These are phyloP conservation scores for Turdus rufiventris DNA, from an alignment of 2,113 vertebrate species.

Conservation along the genomic window DNA sequence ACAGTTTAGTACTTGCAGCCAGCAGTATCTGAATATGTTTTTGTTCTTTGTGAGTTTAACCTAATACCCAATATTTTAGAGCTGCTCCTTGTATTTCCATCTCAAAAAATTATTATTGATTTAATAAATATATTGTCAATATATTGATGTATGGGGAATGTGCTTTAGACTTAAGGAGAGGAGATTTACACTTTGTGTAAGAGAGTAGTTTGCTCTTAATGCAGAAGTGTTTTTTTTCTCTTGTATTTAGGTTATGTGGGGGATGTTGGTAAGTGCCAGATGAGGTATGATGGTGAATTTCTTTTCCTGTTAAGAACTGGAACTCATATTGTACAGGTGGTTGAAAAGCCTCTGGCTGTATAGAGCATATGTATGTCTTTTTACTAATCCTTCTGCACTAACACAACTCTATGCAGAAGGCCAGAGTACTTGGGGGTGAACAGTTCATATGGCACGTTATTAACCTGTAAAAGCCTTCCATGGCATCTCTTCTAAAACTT, in stretches of 20 bases:
- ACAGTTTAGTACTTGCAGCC: background rate
- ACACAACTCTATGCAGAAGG: background rate
- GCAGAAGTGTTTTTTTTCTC: background rate
- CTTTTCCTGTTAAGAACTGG: background rate
- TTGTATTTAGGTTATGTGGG: background rate
- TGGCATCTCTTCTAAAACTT: background rate
- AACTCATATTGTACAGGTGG: background rate
- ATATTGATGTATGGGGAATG: no score
- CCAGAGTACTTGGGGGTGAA: accelerated
- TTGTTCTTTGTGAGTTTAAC: background rate
- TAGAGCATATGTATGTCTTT: accelerated
- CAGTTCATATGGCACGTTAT: background rate
- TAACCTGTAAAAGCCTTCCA: background rate
- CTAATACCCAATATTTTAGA: background rate
- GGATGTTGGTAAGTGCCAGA: background rate
- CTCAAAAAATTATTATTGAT: background rate
- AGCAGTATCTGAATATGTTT: background rate
- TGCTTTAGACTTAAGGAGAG: background rate
- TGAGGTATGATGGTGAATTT: background rate
- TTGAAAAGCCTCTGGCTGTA: background rate
- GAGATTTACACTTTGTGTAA: background rate
- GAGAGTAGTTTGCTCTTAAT: background rate
- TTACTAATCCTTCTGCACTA: background rate
- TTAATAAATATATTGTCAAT: background rate
- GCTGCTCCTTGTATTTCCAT: background rate